Evolutionary conservation across 2,888 invertebrate species (phyloP).

Genomic region (Drosophila emarginata): DNA sequence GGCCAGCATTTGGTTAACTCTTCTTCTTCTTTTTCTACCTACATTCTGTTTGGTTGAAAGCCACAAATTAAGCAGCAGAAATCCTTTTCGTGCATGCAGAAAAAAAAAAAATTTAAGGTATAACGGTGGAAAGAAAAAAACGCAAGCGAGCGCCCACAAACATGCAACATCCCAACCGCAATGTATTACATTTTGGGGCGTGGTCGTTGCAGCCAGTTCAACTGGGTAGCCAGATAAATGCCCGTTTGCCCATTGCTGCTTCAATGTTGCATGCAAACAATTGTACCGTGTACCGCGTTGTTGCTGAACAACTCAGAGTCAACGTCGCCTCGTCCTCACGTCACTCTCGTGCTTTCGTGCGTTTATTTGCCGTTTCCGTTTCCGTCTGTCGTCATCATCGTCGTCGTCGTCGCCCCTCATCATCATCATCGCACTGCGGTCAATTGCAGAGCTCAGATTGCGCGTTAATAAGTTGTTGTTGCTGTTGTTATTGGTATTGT

Average conservation of each 20-base stretch:
- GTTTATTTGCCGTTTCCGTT: conserved; percentile 76
- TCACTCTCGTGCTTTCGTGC: conserved; percentile 63
- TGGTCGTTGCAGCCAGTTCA: conserved; percentile 38
- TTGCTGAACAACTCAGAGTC: conserved; percentile 25
- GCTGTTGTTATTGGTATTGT: conserved; percentile 18
- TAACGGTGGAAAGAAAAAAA: conserved; percentile 23
- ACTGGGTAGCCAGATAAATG: conserved; percentile 74
- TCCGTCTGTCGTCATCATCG: conserved; percentile 65
- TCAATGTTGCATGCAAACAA: conserved; percentile 61
- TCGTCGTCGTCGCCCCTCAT: conserved; percentile 16
- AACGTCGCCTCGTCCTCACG: conserved; percentile 59
- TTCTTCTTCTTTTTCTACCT: neutral
- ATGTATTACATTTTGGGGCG: conserved; percentile 69
- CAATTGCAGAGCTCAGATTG: conserved; percentile 67
- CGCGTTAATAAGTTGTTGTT: conserved; percentile 67
- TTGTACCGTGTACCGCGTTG: conserved; percentile 20
- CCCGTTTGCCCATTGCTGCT: conserved; percentile 51
- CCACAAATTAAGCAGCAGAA: conserved; percentile 76
- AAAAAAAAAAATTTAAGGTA: conserved; percentile 32
- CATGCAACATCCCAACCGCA: conserved; percentile 72
- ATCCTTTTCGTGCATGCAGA: conserved; percentile 71
- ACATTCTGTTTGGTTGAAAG: conserved; percentile 73
- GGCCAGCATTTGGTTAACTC: conserved; percentile 45
- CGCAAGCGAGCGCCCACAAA: conserved; percentile 54
- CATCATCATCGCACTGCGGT: conserved; percentile 35